Conservation (phyloP, 2,797 vertebrate genomes). For the Pipistrellus pygmaeus region DNA sequence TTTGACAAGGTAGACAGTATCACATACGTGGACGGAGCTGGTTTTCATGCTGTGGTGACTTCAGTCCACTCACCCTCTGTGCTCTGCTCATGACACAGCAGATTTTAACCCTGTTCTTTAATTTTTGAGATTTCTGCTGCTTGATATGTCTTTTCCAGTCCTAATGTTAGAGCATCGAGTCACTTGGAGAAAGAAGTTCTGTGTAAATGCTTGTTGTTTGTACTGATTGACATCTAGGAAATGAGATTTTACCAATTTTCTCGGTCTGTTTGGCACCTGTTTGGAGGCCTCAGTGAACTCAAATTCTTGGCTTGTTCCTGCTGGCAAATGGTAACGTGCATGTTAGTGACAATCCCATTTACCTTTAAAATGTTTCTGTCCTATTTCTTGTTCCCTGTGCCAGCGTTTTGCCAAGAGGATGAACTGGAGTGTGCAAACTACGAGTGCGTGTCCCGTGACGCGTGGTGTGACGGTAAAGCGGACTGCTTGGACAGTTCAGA, state of each 20-base stretch:
- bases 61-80: background rate
- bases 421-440: conserved; percentile 95
- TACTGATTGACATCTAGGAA: background rate
- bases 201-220: background rate
- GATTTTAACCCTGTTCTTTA: background rate
- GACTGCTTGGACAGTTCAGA: conserved; percentile 96
- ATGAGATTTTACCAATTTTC: background rate
- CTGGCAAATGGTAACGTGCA: background rate
- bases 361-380: conserved; percentile 34
- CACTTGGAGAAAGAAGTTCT: background rate
- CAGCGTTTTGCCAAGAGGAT: conserved; percentile 92
- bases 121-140: background rate
- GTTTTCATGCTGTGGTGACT: background rate
- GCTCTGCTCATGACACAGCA: background rate
- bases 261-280: background rate
- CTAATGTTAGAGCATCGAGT: background rate
- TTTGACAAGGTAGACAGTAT: background rate
- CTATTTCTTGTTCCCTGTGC: conserved; percentile 53
- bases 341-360: background rate
- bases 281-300: too few species aligned
- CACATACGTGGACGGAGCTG: background rate
- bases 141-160: background rate
- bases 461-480: conserved; percentile 94
- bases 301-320: rapidly evolving
- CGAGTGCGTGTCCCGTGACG: conserved; percentile 91